Conservation (phyloP, 2,888 invertebrate genomes). For the Heliconius cydno region DNA sequence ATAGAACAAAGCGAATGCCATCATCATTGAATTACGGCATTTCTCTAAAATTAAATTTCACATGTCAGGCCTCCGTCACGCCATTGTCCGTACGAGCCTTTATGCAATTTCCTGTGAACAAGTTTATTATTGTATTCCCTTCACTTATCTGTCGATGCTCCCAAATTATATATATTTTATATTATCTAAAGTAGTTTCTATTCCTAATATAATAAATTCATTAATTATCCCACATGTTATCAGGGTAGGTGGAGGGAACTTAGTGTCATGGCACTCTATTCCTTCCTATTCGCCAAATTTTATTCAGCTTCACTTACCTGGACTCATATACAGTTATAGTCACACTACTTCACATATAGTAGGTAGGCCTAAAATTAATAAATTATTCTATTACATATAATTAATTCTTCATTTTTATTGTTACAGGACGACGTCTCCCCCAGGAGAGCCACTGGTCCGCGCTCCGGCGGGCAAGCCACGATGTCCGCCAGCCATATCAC, state of each 20-base stretch:
- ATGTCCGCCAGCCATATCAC: slow-evolving; percentile 87
- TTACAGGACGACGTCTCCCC: slow-evolving; percentile 74
- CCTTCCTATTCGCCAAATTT: too few species aligned
- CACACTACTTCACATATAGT: too few species aligned
- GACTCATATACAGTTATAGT: too few species aligned
- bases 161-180: neutral
- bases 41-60: slow-evolving; percentile 37
- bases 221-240: too few species aligned
- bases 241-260: too few species aligned
- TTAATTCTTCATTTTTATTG: neutral
- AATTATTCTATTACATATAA: too few species aligned
- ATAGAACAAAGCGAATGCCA: slow-evolving; percentile 9
- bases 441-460: slow-evolving; percentile 84
- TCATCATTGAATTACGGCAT: slow-evolving; percentile 30
- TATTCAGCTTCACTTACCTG: too few species aligned
- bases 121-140: neutral
- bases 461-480: slow-evolving; percentile 79
- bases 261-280: too few species aligned
- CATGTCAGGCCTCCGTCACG: slow-evolving; percentile 27
- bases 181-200: neutral
- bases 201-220: too few species aligned
- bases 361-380: too few species aligned
- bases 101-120: slow-evolving; percentile 36
- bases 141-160: neutral
- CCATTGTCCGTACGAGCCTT: slow-evolving; percentile 34